Evolutionary conservation across 2,888 invertebrate species (phyloP), one percentile per base, ranked within the genome.

Genomic region (Drosophila maculinotata): DNA sequence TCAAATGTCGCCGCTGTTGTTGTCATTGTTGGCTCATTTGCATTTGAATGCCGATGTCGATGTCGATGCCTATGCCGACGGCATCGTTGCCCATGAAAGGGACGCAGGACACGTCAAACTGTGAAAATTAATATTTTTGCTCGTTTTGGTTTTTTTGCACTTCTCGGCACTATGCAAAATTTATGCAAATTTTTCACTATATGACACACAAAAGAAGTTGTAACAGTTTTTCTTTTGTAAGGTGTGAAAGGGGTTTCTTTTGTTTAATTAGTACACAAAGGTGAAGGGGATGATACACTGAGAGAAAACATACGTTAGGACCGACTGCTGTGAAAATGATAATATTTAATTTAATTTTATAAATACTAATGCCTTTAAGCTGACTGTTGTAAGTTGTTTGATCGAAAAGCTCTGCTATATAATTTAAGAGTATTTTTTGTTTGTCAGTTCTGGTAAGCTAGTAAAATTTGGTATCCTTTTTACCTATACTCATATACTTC

Each of bases 121-220:
- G 89, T 87, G 89, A 89, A 89, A 89, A 90, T 89, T 88, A 87
- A 89, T 89, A 88, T 87, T 88, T 89, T 85, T 53, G 73, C 76
- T 58, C 70, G 66, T 57, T 82, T 82, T 60, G 85, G 71, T 66
- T 82, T 69, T 69, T 68, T 76, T 53, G 60, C 60, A 56, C 67
- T 57, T 79, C 69, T 67, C 76, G 73, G 68, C 56, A 76, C 48
- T 77, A 73, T 70, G 86, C 84, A 78, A 70, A 89, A 79, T 73
- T 69, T 89, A 87, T 89, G 89, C 87, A 89, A 89, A 87, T 87
- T 86, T 83, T 51, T 56, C 60, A 53, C 45, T 41, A 30, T 45
- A 42, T 36, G 70, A 67, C 70, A 67, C 51, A 86, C 73, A 89
- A 86, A 83, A 69, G 77, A 67, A 72, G 54, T 85, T 76, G 71